Conservation (phyloP, 2,113 vertebrate species). For the Progne subis region DNA sequence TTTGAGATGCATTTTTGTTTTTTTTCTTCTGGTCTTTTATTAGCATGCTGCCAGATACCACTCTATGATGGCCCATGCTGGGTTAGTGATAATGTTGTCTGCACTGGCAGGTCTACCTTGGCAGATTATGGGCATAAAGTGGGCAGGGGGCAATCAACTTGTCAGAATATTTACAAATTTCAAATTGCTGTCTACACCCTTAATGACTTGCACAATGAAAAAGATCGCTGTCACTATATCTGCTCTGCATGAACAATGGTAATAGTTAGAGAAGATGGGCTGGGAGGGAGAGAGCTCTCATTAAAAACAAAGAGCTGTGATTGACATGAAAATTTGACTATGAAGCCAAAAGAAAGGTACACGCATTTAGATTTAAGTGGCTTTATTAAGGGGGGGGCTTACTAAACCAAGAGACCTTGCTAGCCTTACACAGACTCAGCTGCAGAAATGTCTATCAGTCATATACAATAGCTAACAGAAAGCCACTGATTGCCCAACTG, state of each 20-base stretch:
- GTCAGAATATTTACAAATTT: slow-evolving; percentile 55
- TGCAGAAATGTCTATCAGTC: background rate
- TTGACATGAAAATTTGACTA: background rate
- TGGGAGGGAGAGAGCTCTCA: background rate
- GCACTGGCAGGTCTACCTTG: background rate
- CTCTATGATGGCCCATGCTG: background rate
- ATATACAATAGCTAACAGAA: background rate
- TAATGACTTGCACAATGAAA: slow-evolving; percentile 3
- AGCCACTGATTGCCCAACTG: background rate
- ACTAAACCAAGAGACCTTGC: background rate
- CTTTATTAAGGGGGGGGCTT: background rate
- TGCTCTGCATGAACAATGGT: background rate
- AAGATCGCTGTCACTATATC: background rate
- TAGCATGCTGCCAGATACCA: background rate
- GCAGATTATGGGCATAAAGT: slow-evolving; percentile 28
- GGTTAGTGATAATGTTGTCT: slow-evolving; percentile 7
- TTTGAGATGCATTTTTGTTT: background rate
- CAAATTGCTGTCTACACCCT: background rate
- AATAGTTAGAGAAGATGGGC: background rate
- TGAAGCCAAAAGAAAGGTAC: background rate
- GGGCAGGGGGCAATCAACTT: slow-evolving; percentile 40
- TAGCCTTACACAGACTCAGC: background rate
- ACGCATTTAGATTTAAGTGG: background rate
- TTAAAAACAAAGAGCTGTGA: slow-evolving; percentile 31
- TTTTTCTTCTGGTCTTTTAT: background rate